Evolutionary conservation across 2,888 invertebrate species (phyloP).

Genomic region (Dicranocentrus wangi): DNA sequence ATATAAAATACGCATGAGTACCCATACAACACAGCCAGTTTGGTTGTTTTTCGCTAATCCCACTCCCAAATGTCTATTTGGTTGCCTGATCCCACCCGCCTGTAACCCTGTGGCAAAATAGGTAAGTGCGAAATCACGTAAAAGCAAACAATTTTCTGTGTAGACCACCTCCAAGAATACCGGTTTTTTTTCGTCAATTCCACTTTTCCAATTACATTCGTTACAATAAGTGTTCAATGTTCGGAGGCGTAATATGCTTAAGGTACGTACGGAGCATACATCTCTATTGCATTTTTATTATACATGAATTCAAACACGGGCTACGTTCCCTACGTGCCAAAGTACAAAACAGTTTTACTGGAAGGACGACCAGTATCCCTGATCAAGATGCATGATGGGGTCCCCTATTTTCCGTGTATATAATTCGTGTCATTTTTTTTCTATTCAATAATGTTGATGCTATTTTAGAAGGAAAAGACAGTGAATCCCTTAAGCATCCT

Average conservation of each 20-base stretch:
- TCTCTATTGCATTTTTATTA: neutral
- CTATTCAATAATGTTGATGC: conserved; percentile 22
- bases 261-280: too few species aligned
- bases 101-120: too few species aligned
- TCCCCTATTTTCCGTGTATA: neutral
- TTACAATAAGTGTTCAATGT: too few species aligned
- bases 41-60: too few species aligned
- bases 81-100: too few species aligned
- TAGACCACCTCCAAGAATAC: neutral
- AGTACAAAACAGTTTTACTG: too few species aligned
- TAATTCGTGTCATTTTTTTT: neutral
- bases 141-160: neutral
- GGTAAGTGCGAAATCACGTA: neutral
- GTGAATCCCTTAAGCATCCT: conserved; percentile 18
- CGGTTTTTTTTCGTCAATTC: conserved; percentile 1
- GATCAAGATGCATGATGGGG: neutral
- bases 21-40: too few species aligned
- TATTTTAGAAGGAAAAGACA: conserved; percentile 13
- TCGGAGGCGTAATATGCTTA: too few species aligned
- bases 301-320: neutral
- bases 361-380: neutral
- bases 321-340: too few species aligned
- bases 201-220: neutral
- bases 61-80: too few species aligned
- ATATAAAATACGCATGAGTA: too few species aligned